A percentile compares a stretch with the other conserved stretches of the same genome.
Conservation (phyloP, 2,797 vertebrate genomes). For the Alcedo quadribrachys region DNA sequence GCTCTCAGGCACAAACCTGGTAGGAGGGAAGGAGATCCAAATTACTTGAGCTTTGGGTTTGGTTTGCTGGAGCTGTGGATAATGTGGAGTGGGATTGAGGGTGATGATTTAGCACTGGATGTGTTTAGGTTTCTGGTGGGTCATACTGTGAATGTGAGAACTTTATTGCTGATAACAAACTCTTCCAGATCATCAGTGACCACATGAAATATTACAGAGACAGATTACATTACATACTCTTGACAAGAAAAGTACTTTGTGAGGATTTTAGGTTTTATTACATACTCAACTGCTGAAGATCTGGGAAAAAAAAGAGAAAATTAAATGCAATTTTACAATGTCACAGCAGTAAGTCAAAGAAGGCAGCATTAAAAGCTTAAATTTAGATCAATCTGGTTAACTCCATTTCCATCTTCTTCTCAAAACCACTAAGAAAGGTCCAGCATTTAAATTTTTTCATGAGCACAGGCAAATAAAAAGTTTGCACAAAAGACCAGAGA, state of each 20-base stretch:
- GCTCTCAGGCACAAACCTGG: neutral
- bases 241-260: neutral
- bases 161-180: constrained; percentile 19
- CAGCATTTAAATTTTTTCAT: neutral
- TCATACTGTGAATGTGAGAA: neutral
- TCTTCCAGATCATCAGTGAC: constrained; percentile 11
- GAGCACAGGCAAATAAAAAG: neutral
- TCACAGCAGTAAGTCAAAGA: neutral
- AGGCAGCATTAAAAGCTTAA: neutral
- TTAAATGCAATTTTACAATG: neutral
- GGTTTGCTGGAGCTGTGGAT: neutral
- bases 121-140: neutral
- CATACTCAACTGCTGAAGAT: neutral
- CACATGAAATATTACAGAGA: neutral
- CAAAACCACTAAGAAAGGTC: neutral
- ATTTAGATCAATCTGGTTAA: neutral
- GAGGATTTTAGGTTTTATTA: constrained; percentile 6
- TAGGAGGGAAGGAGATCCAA: neutral
- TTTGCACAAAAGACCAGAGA: neutral
- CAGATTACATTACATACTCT: neutral
- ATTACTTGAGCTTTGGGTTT: neutral
- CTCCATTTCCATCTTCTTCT: neutral
- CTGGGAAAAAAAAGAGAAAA: neutral
- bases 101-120: neutral
- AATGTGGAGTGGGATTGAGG: too few species aligned